Evolutionary conservation across 2,888 invertebrate species (phyloP), one percentile per base, ranked within the genome.

Genomic region (Leptinotarsa peninsularis): DNA sequence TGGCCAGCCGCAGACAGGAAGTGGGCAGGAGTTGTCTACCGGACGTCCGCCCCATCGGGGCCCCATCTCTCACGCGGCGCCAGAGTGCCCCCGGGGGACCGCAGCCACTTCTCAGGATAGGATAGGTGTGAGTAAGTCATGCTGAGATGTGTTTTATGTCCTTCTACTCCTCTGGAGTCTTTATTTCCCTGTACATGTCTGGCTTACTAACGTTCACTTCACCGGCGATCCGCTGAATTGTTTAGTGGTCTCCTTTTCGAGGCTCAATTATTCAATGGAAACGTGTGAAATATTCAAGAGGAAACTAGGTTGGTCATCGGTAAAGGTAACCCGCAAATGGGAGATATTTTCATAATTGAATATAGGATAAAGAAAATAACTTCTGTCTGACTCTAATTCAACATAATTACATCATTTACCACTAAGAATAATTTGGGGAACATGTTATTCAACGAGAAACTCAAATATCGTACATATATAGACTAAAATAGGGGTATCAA

Each of bases 61-160:
- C 75, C 81, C 82, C 84, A 84, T 85, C 84, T 84, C 83, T 86
- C 84, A 85, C 82, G 80, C 76, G 86, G 85, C 85, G 85, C 85
- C 85, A 83, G 81, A 81, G 82, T 71, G 81, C 79, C 81, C 83
- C 83, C 82, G 71, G 76, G 80, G 81, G 81, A 80, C 70, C 78
- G 78, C 76, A 75, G 80, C 81, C 82, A 81, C 82, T 82, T 79
- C 78, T 80, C 80, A 81, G 80, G 79, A 82, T 81, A 78, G 76
- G 77, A 78, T 80, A 82, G 82, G 82, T 82, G 81, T 81, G 81
- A 82, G 81, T 80, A 77, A 82, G 81, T 80, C 79, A 78, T 76
- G 79, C 77, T 71, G 77, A 72, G 75, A 80, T 78, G 80, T 82
- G 76, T 82, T 82, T 82, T 82, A 81, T 82, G 81, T 78, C 68